These are phyloP conservation scores for Xiphophorus maculatus DNA, from an alignment of 2,113 vertebrate species.

Conservation along the genomic window DNA sequence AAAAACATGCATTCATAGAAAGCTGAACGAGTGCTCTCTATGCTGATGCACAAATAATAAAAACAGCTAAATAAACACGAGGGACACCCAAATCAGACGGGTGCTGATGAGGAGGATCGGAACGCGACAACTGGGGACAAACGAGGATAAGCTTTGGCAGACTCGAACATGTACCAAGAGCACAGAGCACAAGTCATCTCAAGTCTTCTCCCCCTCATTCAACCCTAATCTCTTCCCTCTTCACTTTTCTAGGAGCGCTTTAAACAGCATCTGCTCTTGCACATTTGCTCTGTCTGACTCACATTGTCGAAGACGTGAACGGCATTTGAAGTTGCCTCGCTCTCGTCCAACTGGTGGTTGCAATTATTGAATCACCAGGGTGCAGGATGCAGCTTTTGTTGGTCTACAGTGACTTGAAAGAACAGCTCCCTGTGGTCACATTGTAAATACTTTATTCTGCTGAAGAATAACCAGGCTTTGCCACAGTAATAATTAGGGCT, in stretches of 20 bases:
- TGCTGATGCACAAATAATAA: constrained; percentile 17
- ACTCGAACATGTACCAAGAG: constrained; percentile 70
- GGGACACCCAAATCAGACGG: constrained; percentile 22
- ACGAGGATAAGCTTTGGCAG: constrained; percentile 65
- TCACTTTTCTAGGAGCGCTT: constrained; percentile 27
- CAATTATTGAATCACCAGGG: constrained; percentile 60
- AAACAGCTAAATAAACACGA: constrained; percentile 23
- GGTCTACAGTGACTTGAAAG: constrained; percentile 32
- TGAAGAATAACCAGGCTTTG: constrained; percentile 14
- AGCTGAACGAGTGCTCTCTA: constrained; percentile 23
- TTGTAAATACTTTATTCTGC: constrained; percentile 28
- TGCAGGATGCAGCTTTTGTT: constrained; percentile 62
- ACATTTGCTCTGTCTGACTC: constrained; percentile 56
- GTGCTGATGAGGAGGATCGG: constrained; percentile 44
- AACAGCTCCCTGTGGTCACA: constrained; percentile 43
- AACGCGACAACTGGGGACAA: constrained; percentile 34
- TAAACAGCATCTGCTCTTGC: constrained; percentile 49
- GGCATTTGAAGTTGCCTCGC: constrained; percentile 55
- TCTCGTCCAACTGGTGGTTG: constrained; percentile 50
- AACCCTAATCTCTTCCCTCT: constrained; percentile 65
- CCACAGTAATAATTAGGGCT: not conserved
- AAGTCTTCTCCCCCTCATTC: constrained; percentile 63
- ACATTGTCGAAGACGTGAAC: constrained; percentile 46
- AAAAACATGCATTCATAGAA: constrained; percentile 11
- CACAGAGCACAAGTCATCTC: constrained; percentile 64